These are phyloP conservation scores for Paedocypris sp. DNA, from an alignment of 2,113 vertebrate genomes.

Conservation along the genomic window DNA sequence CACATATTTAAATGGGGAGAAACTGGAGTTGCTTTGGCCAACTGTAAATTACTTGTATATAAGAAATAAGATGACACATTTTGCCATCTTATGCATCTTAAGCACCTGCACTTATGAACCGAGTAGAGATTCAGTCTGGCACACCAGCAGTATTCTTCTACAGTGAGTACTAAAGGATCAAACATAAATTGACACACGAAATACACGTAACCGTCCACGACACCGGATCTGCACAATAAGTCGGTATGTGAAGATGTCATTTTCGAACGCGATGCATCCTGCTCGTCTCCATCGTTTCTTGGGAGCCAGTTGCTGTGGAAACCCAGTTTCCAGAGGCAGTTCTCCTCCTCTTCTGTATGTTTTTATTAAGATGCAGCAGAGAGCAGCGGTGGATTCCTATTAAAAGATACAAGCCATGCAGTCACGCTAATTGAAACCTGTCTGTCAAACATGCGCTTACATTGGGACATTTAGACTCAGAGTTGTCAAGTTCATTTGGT, in stretches of 20 bases:
- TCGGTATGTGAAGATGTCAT: slow-evolving; percentile 47
- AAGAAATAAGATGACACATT: no score
- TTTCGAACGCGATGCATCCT: slow-evolving; percentile 49
- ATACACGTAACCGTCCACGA: slow-evolving; percentile 63
- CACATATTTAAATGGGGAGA: no score
- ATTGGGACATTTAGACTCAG: neutral
- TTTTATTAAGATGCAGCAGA: slow-evolving; percentile 49
- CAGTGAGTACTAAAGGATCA: no score
- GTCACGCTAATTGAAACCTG: slow-evolving; percentile 29
- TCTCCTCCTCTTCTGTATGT: slow-evolving; percentile 43
- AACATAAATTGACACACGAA: no score
- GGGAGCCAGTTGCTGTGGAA: slow-evolving; percentile 54
- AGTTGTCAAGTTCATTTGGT: neutral
- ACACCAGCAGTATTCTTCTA: no score
- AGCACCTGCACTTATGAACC: no score
- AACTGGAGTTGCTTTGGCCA: no score
- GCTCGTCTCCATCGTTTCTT: slow-evolving; percentile 31
- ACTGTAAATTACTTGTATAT: no score
- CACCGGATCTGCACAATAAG: slow-evolving; percentile 53
- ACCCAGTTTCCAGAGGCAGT: slow-evolving; percentile 49
- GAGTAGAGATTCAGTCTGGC: no score
- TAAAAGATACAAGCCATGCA: slow-evolving; percentile 27
- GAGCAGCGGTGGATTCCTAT: slow-evolving; percentile 13
- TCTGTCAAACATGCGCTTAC: slow-evolving; percentile 14
- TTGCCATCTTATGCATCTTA: no score